Evolutionary conservation across 2,113 vertebrate species (phyloP).

Genomic region (Notarius lentiginosus): DNA sequence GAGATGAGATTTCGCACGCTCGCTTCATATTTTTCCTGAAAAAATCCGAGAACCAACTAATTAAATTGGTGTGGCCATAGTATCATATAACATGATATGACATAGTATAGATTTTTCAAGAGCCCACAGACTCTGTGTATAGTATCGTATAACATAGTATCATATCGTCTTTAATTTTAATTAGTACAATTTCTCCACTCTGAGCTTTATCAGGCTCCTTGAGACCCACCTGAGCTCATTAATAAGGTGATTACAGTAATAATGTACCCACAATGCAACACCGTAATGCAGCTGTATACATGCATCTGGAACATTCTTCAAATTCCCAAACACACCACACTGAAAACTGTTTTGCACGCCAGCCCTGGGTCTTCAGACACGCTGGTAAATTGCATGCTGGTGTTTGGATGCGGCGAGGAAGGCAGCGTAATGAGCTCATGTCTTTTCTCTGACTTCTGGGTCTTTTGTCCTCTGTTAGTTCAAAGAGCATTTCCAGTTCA

Average conservation of each 20-base stretch:
- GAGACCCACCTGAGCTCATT: neutral
- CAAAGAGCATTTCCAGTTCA: conserved; percentile 61
- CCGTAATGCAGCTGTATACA: neutral
- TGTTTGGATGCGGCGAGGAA: conserved; percentile 17
- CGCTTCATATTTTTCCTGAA: too few species aligned
- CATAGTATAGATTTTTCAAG: neutral
- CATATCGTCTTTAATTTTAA: neutral
- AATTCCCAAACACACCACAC: neutral
- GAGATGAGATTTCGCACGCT: too few species aligned
- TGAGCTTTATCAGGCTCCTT: neutral
- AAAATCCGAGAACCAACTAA: too few species aligned
- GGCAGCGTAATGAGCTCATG: conserved; percentile 1
- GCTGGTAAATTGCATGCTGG: neutral
- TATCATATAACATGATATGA: neutral
- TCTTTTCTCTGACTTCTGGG: conserved; percentile 44
- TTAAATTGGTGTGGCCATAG: too few species aligned
- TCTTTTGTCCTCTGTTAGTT: conserved; percentile 59
- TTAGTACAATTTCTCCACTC: neutral
- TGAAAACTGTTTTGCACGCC: neutral
- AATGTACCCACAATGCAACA: neutral
- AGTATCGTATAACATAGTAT: neutral
- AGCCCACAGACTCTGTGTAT: neutral
- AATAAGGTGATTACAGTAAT: neutral
- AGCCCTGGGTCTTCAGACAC: neutral
- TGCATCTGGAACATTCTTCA: neutral